phyloP scores from a whole-genome alignment of 2,888 invertebrate species.

The Andrena haemorrhoa region DNA sequence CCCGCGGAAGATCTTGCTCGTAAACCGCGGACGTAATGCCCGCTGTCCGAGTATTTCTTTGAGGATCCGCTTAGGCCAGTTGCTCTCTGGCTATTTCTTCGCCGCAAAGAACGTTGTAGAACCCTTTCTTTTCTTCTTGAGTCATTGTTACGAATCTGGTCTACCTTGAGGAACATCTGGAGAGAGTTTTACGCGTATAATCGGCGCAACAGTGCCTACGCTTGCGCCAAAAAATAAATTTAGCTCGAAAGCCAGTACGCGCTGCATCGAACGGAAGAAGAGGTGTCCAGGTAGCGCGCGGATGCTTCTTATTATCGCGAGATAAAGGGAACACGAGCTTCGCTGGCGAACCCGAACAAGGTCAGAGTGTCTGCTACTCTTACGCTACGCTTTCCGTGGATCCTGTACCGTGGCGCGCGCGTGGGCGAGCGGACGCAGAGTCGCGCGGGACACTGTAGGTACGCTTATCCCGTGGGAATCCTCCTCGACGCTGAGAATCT shows the following conservation, averaged over 20 bases:
- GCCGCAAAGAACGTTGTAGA: background rate
- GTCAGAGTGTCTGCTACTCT: slow-evolving; percentile 20
- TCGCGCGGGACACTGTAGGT: slow-evolving; percentile 53
- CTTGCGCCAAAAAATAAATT: background rate
- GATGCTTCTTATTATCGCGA: slow-evolving; percentile 41
- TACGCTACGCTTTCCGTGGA: slow-evolving; percentile 26
- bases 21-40: slow-evolving; percentile 48
- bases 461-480: slow-evolving; percentile 68
- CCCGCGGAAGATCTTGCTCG: slow-evolving; percentile 33
- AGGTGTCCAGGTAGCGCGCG: slow-evolving; percentile 6
- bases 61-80: background rate
- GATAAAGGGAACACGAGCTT: slow-evolving; percentile 43
- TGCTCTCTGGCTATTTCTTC: slow-evolving; percentile 1
- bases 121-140: slow-evolving; percentile 8
- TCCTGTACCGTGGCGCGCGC: slow-evolving; percentile 16
- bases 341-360: slow-evolving; percentile 34
- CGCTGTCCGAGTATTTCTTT: slow-evolving; percentile 24
- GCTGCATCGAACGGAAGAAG: slow-evolving; percentile 5
- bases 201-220: slow-evolving; percentile 2
- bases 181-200: background rate
- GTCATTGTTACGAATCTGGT: slow-evolving; percentile 50
- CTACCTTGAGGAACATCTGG: slow-evolving; percentile 25
- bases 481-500: slow-evolving; percentile 60
- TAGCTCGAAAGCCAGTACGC: background rate
- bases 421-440: slow-evolving; percentile 49